Percentiles rank a stretch among this genome's conserved stretches.
These are phyloP conservation scores for Scylla paramamosain DNA, from an alignment of 1,140 invertebrate species.

Conservation along the genomic window DNA sequence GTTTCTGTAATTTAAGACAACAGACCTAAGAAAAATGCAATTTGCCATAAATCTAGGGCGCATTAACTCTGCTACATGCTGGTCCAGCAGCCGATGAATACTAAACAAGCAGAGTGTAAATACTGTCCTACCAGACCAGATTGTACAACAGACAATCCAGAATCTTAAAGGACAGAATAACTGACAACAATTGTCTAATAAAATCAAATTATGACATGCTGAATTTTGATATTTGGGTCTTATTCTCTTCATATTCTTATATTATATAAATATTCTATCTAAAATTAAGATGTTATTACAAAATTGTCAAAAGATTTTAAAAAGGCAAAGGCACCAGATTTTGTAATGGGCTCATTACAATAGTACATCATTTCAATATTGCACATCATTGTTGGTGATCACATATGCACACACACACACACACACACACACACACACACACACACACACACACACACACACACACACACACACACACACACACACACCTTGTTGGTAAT, in stretches of 20 bases:
- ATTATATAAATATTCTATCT: neutral
- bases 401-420: neutral
- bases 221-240: neutral
- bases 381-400: neutral
- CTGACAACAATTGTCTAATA: neutral
- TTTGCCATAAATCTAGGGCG: no score
- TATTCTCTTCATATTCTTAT: neutral
- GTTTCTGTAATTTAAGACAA: no score
- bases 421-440: neutral
- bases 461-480: neutral
- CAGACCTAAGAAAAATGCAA: no score
- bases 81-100: no score
- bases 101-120: no score
- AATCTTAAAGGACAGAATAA: neutral
- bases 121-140: no score
- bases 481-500: no score
- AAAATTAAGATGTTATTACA: neutral
- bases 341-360: constrained; percentile 3
- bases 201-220: neutral
- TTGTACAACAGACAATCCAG: no score
- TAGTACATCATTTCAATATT: neutral
- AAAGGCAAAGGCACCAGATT: neutral
- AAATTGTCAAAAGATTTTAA: neutral
- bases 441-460: neutral
- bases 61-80: no score